phyloP scores from a whole-genome alignment of 2,888 invertebrate genomes.

The Piscicola geometra region DNA sequence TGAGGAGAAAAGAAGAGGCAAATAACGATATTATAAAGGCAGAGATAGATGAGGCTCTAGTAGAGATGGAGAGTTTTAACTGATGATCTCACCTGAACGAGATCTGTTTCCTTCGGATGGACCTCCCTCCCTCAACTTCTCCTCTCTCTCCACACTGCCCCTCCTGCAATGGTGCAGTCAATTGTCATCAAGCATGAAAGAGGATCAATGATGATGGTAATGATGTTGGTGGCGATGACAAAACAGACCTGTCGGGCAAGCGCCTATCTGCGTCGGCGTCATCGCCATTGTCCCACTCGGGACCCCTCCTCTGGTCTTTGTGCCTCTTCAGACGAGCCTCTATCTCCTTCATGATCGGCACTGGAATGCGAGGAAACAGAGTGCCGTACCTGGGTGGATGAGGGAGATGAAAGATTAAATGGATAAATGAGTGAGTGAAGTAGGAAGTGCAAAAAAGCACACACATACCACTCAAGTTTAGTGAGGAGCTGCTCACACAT shows the following conservation, averaged over 20 bases:
- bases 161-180: no score
- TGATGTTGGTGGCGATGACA: no score
- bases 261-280: background rate
- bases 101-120: background rate
- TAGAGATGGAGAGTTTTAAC: no score
- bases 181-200: no score
- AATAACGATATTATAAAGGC: no score
- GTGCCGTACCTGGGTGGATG: constrained; percentile 70
- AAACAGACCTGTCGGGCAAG: background rate
- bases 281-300: background rate
- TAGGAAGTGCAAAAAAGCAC: background rate
- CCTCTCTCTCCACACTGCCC: background rate
- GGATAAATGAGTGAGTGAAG: no score
- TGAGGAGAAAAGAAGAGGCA: background rate
- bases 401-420: no score
- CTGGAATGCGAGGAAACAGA: constrained; percentile 94
- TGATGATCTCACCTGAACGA: background rate
- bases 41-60: no score
- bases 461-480: constrained; percentile 79
- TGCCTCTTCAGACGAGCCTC: constrained; percentile 27
- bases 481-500: constrained; percentile 85
- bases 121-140: background rate
- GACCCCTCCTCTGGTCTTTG: constrained; percentile 17
- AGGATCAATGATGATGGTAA: no score
- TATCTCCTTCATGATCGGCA: constrained; percentile 70